Evolutionary conservation across 1,140 invertebrate species (phyloP), one percentile per base, ranked within the genome.

Genomic region (Euura lappo): DNA sequence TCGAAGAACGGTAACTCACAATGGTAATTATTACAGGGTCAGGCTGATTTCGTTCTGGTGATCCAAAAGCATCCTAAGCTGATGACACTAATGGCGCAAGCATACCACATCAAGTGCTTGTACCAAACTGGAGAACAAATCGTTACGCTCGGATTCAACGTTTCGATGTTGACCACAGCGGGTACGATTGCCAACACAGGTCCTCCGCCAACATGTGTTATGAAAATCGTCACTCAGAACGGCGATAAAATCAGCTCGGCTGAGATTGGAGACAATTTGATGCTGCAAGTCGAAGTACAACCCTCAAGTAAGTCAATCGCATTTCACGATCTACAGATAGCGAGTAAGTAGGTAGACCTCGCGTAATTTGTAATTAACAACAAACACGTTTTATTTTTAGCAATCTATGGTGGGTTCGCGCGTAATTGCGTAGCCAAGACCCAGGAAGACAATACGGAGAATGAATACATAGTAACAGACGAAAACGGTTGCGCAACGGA

Each of bases 61-160:
- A 96, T 98, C 81, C 96, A 98, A 81, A 97, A 97, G 88, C 97
- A 98, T 92, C 96, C 96, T 0, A 97, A 96, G 90, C 87, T 98
- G 4, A 94, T 98, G n/a, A 98, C 97, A 4, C 96, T 95, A 82
- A 96, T 97, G 79, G 96, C 96, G 2, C 95, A 97, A 87, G 96
- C 97, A 1, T 98, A 98, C 86, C 95, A 97, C 84, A 97, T 98
- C 67, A 96, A 96, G 85, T 98, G 97, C 85, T 93, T 97, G 69
- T 98, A 98, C 84, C 94, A 97, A 86, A 97, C 96, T 2, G 96
- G 96, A 72, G 96, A 97, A 85, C 95, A 97, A 85, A 97, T 96
- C 71, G 95, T 98, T 0, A 97, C 95, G 0, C 87, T 98, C 5
- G 96, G 96, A 6, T 98, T 98, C 83, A 98, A 98, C 80, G 96